Base-by-base conservation (phyloP, 2,888 invertebrate genomes). In the Blastobasis adustella region DNA sequence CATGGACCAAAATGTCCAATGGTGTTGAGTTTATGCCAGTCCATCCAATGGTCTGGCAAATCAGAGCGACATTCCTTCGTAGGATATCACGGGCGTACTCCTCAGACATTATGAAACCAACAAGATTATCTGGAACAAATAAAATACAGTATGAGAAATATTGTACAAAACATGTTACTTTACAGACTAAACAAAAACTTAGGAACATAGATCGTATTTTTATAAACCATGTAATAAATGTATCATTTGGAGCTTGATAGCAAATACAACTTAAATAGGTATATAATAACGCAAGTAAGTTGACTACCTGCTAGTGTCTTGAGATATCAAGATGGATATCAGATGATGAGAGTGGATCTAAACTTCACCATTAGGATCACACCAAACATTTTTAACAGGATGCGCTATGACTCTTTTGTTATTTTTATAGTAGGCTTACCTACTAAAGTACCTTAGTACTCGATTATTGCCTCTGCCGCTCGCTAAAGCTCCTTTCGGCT, bases 11-110 rank as follows among this genome's bases (percentile, higher is more conserved):
- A 60, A 98, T 92, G 76, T 98, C 97, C 67, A 98, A 79, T 39
- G 98, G 95, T 48, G 95, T 94, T 41, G 94, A 92, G 76, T 96
- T 95, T 64, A 96, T 94, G 10, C 95, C 93, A 82, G 96, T 95
- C 94, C 97, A 98, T 62, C 98, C 98, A 67, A 98, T 93, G 61
- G 95, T 95, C 89, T 96, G 96, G 78, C 97, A 95, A 79, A 98
- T 94, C 90, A 97, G 96, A 62, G 95, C 97, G 63, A 97, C 94
- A 70, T 94, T 93, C 73, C 96, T 90, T 81, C 94, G 94, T 73
- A 97, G 89, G 71, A 96, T 89, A 74, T 93, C 92, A 67, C 93
- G 91, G 66, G 93, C 91, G 86, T 92, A 96, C 78, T 92, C 90
- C 65, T 90, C 89, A 77, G 91, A 89, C 90, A 91, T 91, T 85